phyloP scores from a whole-genome alignment of 2,113 vertebrate genomes.

The Aldabrachelys gigantea region DNA sequence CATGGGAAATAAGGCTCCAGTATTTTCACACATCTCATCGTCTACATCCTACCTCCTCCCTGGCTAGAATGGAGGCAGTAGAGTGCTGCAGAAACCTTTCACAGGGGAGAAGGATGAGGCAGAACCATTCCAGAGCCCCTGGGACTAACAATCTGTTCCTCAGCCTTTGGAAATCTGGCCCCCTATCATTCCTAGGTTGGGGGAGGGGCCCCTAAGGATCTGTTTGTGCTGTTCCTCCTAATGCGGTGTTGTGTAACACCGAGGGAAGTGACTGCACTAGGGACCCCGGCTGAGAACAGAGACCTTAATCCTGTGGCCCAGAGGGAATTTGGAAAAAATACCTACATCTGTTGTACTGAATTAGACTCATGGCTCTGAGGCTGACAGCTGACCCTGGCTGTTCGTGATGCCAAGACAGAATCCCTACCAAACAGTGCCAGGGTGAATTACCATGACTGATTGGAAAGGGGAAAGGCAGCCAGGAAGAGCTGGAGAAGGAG shows the following conservation, averaged over 20 bases:
- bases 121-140: neutral
- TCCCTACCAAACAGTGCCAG: slow-evolving; percentile 66
- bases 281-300: slow-evolving; percentile 75
- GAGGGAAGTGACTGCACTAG: slow-evolving; percentile 67
- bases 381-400: slow-evolving; percentile 74
- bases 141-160: slow-evolving; percentile 4
- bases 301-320: slow-evolving; percentile 72
- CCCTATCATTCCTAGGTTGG: neutral
- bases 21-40: neutral
- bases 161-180: slow-evolving; percentile 40
- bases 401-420: slow-evolving; percentile 55
- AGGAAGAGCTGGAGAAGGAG: slow-evolving; percentile 22
- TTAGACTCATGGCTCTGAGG: slow-evolving; percentile 70
- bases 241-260: slow-evolving; percentile 74
- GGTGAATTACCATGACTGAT: slow-evolving; percentile 62
- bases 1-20: neutral
- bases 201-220: slow-evolving; percentile 51
- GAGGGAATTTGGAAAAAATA: slow-evolving; percentile 75
- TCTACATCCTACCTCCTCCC: neutral
- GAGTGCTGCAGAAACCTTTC: neutral
- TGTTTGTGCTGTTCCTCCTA: slow-evolving; percentile 69
- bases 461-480: slow-evolving; percentile 54
- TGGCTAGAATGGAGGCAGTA: neutral
- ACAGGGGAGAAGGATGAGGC: neutral
- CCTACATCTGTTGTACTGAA: slow-evolving; percentile 70